phyloP scores from a whole-genome alignment of 2,888 invertebrate genomes.

The Drosophila colorata region DNA sequence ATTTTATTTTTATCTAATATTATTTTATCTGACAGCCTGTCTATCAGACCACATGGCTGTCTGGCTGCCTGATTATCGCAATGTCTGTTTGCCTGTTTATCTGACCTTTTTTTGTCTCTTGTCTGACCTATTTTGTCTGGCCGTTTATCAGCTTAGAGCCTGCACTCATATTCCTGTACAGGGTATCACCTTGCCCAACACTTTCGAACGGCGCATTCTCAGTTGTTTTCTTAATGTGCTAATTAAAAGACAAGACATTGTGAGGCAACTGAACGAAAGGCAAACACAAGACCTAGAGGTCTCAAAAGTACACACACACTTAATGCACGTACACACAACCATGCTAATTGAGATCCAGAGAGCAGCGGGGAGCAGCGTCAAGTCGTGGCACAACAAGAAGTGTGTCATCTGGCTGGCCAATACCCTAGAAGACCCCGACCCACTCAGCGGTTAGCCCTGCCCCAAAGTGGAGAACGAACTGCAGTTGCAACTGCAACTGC shows the following conservation, averaged over 20 bases:
- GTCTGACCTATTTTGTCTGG: not conserved
- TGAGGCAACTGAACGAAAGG: conserved; percentile 6
- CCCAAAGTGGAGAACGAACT: conserved; percentile 5
- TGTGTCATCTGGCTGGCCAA: conserved; percentile 43
- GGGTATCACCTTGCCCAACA: conserved; percentile 6
- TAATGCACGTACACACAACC: conserved; percentile 17
- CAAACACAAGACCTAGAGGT: conserved; percentile 9
- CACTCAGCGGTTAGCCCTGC: conserved; percentile 19
- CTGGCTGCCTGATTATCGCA: not conserved
- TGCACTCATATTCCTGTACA: not conserved
- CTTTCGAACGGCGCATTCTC: not conserved
- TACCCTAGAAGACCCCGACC: conserved; percentile 4
- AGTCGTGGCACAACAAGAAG: conserved; percentile 22
- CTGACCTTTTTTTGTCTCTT: not conserved
- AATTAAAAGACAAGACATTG: conserved; percentile 51
- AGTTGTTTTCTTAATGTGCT: conserved; percentile 32
- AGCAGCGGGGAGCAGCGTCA: conserved; percentile 1
- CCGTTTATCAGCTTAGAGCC: not conserved
- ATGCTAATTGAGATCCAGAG: conserved; percentile 34
- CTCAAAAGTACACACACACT: conserved; percentile 14
- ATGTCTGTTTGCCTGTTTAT: not conserved
- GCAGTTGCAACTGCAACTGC: conserved; percentile 1
- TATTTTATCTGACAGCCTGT: not conserved
- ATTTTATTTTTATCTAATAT: not conserved
- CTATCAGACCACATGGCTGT: too few relatives aligned